phyloP scores from a whole-genome alignment of 2,797 vertebrate genomes.

The Cygnus olor region DNA sequence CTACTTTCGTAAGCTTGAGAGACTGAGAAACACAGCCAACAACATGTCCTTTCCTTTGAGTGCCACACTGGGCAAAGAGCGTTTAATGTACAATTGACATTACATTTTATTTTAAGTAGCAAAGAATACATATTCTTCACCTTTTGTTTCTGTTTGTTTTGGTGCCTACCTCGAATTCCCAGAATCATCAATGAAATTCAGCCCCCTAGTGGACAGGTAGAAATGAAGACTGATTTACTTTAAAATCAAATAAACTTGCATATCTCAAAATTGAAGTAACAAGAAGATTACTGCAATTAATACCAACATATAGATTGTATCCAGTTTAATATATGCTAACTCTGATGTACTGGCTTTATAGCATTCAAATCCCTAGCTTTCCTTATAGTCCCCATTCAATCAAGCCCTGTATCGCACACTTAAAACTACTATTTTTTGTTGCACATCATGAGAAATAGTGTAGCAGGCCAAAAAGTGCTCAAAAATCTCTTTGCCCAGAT shows the following conservation, averaged over 20 bases:
- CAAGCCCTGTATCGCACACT: not conserved
- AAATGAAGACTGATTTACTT: not conserved
- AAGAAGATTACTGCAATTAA: not conserved
- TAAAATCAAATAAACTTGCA: not conserved
- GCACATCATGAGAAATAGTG: not conserved
- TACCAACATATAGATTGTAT: not conserved
- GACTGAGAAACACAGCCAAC: constrained; percentile 63
- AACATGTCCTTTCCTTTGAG: constrained; percentile 55
- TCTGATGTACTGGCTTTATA: not conserved
- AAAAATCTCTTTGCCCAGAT: not conserved
- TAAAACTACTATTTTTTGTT: not conserved
- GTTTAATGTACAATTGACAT: not conserved
- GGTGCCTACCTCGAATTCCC: not conserved
- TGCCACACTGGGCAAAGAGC: constrained; percentile 1
- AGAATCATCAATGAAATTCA: not conserved
- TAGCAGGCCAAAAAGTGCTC: not conserved
- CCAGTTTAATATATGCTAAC: not conserved
- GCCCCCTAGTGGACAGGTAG: not conserved
- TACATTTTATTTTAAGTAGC: not conserved
- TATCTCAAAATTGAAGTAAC: not conserved
- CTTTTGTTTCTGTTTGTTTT: not conserved
- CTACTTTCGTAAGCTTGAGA: constrained; percentile 71
- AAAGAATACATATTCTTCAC: not conserved
- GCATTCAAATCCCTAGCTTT: not conserved
- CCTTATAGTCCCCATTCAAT: not conserved